These are phyloP conservation scores for Crambe crambe DNA, from an alignment of 37 sponge, comb jelly and placozoan genomes.

Conservation along the genomic window DNA sequence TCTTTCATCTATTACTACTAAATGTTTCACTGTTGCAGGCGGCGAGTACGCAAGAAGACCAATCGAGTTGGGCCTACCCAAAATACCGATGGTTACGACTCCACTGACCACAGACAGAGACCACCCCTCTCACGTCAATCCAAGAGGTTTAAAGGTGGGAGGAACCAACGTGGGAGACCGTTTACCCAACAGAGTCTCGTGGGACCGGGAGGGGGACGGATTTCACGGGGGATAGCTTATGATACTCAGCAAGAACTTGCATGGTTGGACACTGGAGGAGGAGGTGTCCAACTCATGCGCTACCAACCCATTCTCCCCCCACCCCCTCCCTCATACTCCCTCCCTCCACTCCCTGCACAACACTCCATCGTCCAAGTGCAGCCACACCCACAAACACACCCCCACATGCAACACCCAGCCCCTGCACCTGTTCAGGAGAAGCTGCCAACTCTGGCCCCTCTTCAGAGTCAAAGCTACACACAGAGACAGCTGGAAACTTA, in stretches of 20 bases:
- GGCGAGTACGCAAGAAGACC: constrained; percentile 2
- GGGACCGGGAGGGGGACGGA: background rate
- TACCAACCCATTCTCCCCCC: constrained; percentile 12
- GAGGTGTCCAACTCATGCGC: constrained; percentile 37
- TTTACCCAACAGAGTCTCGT: background rate
- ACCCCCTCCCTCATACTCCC: constrained; percentile 6
- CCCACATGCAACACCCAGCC: background rate
- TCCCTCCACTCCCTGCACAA: constrained; percentile 28
- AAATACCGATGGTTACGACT: constrained; percentile 27
- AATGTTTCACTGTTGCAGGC: too few species aligned
- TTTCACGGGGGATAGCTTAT: background rate
- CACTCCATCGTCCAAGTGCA: background rate
- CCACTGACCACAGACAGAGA: background rate
- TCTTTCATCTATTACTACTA: background rate
- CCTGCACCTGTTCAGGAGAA: constrained; percentile 1
- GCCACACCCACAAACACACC: background rate
- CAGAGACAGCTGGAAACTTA: constrained; percentile 31
- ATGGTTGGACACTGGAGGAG: constrained; percentile 29
- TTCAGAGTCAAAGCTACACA: background rate
- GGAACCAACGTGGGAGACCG: constrained; percentile 29
- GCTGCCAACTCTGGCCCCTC: constrained; percentile 4
- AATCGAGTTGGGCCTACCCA: background rate
- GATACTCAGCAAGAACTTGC: constrained; percentile 28
- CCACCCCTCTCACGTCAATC: background rate
- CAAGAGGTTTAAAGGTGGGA: background rate